Conservation (phyloP, 2,888 invertebrate genomes). For the Dendrolimus houi region DNA sequence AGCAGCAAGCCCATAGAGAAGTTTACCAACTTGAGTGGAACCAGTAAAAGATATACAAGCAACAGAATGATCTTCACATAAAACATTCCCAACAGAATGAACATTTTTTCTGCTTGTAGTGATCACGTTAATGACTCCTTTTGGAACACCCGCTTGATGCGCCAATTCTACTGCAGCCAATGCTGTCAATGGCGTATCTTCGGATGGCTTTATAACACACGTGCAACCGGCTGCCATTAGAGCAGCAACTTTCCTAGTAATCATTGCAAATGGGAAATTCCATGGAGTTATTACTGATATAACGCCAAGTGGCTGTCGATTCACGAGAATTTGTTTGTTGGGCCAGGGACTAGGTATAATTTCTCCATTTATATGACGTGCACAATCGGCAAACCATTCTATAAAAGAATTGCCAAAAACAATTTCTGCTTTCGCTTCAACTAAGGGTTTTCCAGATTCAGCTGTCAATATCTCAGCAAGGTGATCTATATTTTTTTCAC, state of each 20-base stretch:
- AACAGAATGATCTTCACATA: constrained; percentile 90
- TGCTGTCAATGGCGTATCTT: constrained; percentile 97
- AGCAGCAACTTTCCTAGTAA: constrained; percentile 96
- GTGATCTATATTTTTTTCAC: constrained; percentile 83
- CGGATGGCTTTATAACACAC: constrained; percentile 94
- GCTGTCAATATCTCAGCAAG: constrained; percentile 87
- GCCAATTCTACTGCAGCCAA: constrained; percentile 91
- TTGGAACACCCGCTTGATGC: constrained; percentile 93
- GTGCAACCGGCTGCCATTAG: constrained; percentile 97
- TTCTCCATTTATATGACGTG: constrained; percentile 89
- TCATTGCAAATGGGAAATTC: constrained; percentile 98
- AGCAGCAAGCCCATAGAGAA: constrained; percentile 89
- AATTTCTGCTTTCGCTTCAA: constrained; percentile 92
- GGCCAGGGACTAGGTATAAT: constrained; percentile 83
- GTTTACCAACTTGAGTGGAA: constrained; percentile 94
- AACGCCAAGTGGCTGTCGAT: constrained; percentile 94
- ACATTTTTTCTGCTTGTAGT: constrained; percentile 87
- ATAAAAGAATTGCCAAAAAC: constrained; percentile 94
- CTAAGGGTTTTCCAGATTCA: constrained; percentile 93
- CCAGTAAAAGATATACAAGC: constrained; percentile 97
- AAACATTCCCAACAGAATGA: constrained; percentile 85
- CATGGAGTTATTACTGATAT: constrained; percentile 96
- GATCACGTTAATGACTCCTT: constrained; percentile 94
- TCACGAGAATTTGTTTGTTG: constrained; percentile 84
- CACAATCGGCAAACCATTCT: constrained; percentile 98